These are phyloP conservation scores for Seriola rivoliana DNA, from an alignment of 2,113 vertebrate genomes.

Conservation along the genomic window DNA sequence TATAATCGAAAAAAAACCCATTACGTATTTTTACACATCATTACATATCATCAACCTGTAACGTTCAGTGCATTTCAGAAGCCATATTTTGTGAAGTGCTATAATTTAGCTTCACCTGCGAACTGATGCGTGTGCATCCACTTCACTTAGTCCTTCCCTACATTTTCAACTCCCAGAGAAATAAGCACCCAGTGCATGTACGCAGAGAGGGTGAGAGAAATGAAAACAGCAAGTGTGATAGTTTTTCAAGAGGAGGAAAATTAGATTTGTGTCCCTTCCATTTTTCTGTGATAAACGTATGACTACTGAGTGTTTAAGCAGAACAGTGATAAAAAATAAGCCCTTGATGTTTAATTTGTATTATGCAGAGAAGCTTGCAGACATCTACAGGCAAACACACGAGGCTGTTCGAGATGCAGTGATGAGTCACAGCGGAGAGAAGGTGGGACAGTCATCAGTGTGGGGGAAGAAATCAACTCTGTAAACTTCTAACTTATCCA, in stretches of 20 bases:
- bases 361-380: background rate
- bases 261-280: no score
- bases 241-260: background rate
- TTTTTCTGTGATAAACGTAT: background rate
- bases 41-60: constrained; percentile 8
- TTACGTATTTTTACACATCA: constrained; percentile 12
- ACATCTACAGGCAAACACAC: background rate
- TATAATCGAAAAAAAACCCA: background rate
- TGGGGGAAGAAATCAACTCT: no score
- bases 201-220: background rate
- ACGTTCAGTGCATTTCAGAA: background rate
- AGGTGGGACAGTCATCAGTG: no score
- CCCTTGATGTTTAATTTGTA: background rate
- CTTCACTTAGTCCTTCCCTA: background rate
- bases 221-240: background rate
- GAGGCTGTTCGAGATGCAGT: no score
- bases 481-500: no score
- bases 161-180: background rate
- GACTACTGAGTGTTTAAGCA: background rate
- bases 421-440: no score
- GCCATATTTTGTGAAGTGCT: background rate
- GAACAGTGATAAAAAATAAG: background rate
- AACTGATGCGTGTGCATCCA: background rate
- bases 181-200: background rate
- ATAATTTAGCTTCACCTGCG: background rate